Evolutionary conservation across 2,888 invertebrate genomes (phyloP), one percentile per base, ranked within the genome.

Genomic region (Rhingia campestris): DNA sequence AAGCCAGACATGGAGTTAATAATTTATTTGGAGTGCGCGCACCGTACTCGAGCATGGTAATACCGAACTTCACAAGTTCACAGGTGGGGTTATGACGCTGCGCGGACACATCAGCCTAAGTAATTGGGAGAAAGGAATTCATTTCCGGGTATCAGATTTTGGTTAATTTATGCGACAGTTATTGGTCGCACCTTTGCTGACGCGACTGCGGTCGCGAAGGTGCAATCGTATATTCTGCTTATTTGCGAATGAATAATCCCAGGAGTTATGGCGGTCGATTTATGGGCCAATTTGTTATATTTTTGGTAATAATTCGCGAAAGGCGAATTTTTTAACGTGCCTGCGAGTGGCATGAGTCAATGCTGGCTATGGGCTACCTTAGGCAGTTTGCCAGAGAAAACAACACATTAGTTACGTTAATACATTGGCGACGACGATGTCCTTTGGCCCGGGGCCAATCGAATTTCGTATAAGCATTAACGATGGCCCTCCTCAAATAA

Each of bases 91-190:
- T 67, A 72, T 80, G 80, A 80, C 74, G 79, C 51, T 56, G 14
- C 41, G 54, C 56, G 63, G 45, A 58, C 63, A 66, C 67, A 72
- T 81, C 75, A 58, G 61, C 41, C 54, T 81, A 81, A 80, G 72
- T 85, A 85, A 85, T 85, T 81, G 85, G 67, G 84, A 51, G 54
- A 76, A 47, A 54, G 61, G 85, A 81, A 75, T 70, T 59, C 54
- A 81, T 85, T 85, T 85, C 85, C 85, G 85, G 85, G 85, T 75
- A 67, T 76, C 61, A 67, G 75, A 80, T 76, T 80, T 85, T 81
- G 53, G 81, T 56, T 56, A 76, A 85, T 85, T 81, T 85, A 81
- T 85, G 72, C 54, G 85, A 81, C 81, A 85, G 67, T 81, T 81
- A 85, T 85, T 76, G 85, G 56, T 75, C 53, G 67, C 49, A 45